These are phyloP conservation scores for Amiota mariae DNA, from an alignment of 2,888 invertebrate genomes.

Conservation along the genomic window DNA sequence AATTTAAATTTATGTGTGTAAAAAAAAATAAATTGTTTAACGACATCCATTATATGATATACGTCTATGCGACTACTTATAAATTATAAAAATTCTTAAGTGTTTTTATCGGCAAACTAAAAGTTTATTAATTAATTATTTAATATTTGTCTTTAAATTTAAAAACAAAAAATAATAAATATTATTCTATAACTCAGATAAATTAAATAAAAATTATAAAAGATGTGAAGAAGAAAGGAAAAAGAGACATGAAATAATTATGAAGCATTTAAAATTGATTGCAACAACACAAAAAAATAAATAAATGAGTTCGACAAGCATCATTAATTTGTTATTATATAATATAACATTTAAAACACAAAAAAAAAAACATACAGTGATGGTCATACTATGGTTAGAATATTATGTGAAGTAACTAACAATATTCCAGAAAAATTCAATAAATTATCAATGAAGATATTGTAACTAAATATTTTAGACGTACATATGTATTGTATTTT, in stretches of 20 bases:
- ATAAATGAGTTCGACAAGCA: not conserved
- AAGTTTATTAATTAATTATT: constrained; percentile 12
- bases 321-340: not conserved
- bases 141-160: not conserved
- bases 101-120: not conserved
- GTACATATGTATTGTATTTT: no score
- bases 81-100: not conserved
- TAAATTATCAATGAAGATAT: no score
- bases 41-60: constrained; percentile 31
- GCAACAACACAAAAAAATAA: not conserved
- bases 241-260: no score
- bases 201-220: not conserved
- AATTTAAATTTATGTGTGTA: constrained; percentile 44
- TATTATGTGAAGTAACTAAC: no score
- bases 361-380: no score
- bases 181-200: not conserved
- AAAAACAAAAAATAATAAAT: not conserved
- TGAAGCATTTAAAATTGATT: no score
- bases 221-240: not conserved
- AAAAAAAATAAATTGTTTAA: constrained; percentile 46
- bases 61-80: not conserved
- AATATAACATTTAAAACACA: constrained; percentile 3
- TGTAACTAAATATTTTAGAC: no score
- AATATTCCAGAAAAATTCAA: no score
- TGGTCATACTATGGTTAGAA: no score